Base-by-base conservation (phyloP, 2,797 vertebrate genomes). In the Molossus molossus region DNA sequence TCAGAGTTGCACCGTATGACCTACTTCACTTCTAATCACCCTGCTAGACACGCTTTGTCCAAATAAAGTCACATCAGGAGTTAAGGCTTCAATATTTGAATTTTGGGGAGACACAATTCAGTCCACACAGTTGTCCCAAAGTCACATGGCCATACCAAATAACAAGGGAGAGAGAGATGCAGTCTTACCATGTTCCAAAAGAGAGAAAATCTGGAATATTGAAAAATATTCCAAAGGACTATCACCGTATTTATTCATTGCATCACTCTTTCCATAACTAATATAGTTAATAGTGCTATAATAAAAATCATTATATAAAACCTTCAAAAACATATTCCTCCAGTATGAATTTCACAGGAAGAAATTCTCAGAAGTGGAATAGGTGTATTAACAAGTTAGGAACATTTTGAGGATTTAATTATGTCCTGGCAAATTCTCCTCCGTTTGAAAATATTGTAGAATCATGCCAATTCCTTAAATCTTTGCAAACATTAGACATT, bases 11-110 rank as follows among this genome's bases (percentile, higher is more conserved):
- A 67, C 17, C 12, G 53, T 48, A n/a, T 57, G 25, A 87, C 8
- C 5, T 79, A 53, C 8, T 40, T 90, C 79, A 90, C 92, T 57
- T 89, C 73, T 83, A 93, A 84, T 87, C 73, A 80, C 3, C 53
- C 72, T 40, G 20, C 14, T 90, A 27, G 57, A 90, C 5, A 11
- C 6, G 5, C 45, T 40, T 5, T 87, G 12, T 69, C 29, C 27
- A 64, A 70, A 70, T 20, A 85, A 1, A 67, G 8, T 73, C 20
- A 45, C n/a, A 72, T 13, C 37, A 33, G 40, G 55, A 9, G 7
- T 75, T 76, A 73, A 9, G 20, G n/a, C 27, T 83, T 87, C 76
- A 69, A 15, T 15, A 27, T 11, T 60, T 0, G 6, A 57, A 65
- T 65, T 81, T 53, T 0, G 3, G 6, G 14, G n/a, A 11, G 18